These are phyloP conservation scores for Trichogramma evanescens DNA, from an alignment of 2,888 invertebrate species.

Conservation along the genomic window DNA sequence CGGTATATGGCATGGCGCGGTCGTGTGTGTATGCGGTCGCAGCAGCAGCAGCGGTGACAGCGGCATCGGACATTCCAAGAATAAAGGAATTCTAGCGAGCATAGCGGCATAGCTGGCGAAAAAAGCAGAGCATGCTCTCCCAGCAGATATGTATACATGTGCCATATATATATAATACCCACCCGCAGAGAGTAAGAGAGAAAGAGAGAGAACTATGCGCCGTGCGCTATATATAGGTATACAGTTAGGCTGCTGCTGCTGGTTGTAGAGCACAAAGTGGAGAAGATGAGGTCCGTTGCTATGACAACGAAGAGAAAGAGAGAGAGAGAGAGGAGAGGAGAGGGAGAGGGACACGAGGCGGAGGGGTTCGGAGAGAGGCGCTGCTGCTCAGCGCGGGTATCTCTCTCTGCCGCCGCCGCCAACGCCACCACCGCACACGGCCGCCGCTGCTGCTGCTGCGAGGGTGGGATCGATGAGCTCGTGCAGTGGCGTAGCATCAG, in stretches of 20 bases:
- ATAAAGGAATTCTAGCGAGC: conserved; percentile 13
- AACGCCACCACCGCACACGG: conserved; percentile 16
- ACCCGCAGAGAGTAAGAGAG: background rate
- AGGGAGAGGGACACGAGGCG: conserved; percentile 16
- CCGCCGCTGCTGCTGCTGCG: conserved; percentile 28
- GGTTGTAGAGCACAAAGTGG: conserved; percentile 12
- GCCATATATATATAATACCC: no score
- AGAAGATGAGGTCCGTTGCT: conserved; percentile 34
- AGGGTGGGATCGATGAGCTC: conserved; percentile 43
- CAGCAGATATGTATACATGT: no score
- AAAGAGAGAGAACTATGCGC: conserved; percentile 4
- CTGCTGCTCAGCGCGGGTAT: no score
- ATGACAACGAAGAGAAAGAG: conserved; percentile 28
- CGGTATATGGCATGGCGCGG: no score
- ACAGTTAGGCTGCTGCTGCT: conserved; percentile 23
- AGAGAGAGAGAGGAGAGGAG: no score
- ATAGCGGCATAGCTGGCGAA: conserved; percentile 19
- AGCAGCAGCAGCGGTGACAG: background rate
- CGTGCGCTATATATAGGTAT: conserved; percentile 3
- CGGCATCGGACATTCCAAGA: background rate
- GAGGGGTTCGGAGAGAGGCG: background rate
- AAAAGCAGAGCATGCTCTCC: no score
- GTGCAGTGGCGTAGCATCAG: conserved; percentile 45
- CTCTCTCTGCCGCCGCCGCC: conserved; percentile 9
- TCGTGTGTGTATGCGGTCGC: no score